A percentile compares a stretch with the other conserved stretches of the same genome.
These are phyloP conservation scores for Pomatorhinus ruficollis DNA, from an alignment of 2,113 vertebrate species.

Conservation along the genomic window DNA sequence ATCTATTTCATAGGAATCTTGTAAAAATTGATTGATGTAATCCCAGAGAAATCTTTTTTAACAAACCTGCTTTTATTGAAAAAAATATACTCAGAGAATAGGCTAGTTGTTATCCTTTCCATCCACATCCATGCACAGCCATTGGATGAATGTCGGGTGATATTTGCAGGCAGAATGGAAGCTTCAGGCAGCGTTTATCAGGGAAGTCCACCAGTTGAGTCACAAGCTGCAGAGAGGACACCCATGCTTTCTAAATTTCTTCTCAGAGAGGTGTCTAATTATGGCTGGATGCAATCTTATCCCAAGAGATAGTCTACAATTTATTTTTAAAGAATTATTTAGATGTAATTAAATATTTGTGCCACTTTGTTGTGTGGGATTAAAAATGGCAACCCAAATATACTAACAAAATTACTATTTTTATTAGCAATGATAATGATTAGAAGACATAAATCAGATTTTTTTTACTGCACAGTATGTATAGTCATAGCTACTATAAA, in stretches of 20 bases:
- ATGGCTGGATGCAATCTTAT: background rate
- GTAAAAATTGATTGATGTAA: constrained; percentile 69
- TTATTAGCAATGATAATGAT: background rate
- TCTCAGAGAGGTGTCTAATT: background rate
- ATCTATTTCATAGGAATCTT: constrained; percentile 67
- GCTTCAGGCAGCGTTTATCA: background rate
- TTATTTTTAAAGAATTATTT: background rate
- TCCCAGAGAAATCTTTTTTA: constrained; percentile 49
- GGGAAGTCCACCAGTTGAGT: background rate
- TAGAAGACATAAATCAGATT: background rate
- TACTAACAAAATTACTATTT: background rate
- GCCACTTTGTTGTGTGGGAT: rapidly evolving
- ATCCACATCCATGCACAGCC: background rate
- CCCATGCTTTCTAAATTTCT: background rate
- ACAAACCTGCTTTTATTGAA: background rate
- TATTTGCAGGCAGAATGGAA: background rate
- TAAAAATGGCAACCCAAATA: background rate
- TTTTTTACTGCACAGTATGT: background rate
- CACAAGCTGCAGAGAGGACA: background rate
- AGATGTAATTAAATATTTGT: background rate
- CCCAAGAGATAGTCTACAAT: background rate
- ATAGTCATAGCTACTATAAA: background rate
- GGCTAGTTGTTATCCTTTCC: background rate
- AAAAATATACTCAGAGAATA: background rate
- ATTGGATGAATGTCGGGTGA: background rate